Conservation (phyloP, 2,888 invertebrate genomes). For the Coenonympha arcania region DNA sequence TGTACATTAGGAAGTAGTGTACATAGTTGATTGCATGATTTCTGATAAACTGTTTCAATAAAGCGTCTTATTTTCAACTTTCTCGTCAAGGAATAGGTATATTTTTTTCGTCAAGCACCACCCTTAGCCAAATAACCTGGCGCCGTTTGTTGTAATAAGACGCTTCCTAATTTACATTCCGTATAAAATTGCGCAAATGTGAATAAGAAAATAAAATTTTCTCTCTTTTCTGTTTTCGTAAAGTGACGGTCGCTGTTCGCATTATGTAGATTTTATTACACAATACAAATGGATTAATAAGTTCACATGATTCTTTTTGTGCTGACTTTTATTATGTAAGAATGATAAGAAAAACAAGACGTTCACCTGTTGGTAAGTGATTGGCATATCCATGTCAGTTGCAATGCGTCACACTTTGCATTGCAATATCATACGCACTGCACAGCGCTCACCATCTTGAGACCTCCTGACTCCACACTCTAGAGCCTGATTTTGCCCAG, state of each 20-base stretch:
- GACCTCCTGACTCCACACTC: too few relatives aligned
- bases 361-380: too few relatives aligned
- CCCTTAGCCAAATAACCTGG: slow-evolving; percentile 65
- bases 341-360: too few relatives aligned
- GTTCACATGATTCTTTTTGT: not conserved
- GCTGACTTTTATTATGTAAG: not conserved
- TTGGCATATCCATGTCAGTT: too few relatives aligned
- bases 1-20: too few relatives aligned
- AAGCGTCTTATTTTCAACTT: too few relatives aligned
- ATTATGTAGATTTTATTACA: slow-evolving; percentile 55
- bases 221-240: slow-evolving; percentile 65
- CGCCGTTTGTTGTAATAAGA: slow-evolving; percentile 63
- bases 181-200: slow-evolving; percentile 71
- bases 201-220: slow-evolving; percentile 69
- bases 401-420: too few relatives aligned
- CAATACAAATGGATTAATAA: slow-evolving; percentile 3
- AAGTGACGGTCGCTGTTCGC: slow-evolving; percentile 57
- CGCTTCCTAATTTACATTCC: slow-evolving; percentile 71
- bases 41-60: too few relatives aligned
- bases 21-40: too few relatives aligned
- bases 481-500: too few relatives aligned
- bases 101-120: slow-evolving; percentile 54
- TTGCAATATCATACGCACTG: too few relatives aligned
- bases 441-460: too few relatives aligned
- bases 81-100: not conserved